A percentile compares a stretch with the other conserved stretches of the same genome.
These are phyloP conservation scores for Sebastes hubbsi DNA, from an alignment of 2,797 vertebrate genomes.

Conservation along the genomic window DNA sequence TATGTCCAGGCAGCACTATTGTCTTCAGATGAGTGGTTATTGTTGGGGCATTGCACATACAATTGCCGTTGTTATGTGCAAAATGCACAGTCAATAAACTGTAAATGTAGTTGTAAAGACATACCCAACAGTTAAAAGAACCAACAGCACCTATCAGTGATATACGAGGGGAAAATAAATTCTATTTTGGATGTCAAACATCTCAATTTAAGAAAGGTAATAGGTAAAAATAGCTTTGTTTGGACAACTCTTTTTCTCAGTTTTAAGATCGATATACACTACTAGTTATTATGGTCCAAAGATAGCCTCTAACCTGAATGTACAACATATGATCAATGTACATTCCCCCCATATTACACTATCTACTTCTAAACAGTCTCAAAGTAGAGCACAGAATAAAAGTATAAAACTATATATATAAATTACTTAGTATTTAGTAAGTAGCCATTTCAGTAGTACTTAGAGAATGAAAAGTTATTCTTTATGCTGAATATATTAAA, in stretches of 20 bases:
- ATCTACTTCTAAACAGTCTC: background rate
- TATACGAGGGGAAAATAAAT: background rate
- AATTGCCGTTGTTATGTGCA: background rate
- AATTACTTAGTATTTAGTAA: background rate
- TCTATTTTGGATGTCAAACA: background rate
- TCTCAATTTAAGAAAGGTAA: background rate
- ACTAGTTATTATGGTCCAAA: background rate
- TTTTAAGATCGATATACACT: background rate
- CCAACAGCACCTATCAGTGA: background rate
- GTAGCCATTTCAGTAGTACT: background rate
- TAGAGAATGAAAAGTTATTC: background rate
- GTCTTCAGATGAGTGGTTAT: background rate
- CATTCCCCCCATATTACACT: background rate
- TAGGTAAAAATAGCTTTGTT: background rate
- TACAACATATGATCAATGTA: background rate
- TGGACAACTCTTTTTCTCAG: background rate
- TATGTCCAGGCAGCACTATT: background rate
- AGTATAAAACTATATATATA: background rate
- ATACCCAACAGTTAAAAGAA: background rate
- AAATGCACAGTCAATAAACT: background rate
- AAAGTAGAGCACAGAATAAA: background rate
- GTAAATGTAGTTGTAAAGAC: background rate
- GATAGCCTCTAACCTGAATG: background rate
- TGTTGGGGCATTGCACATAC: background rate
- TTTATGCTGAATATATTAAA: background rate